Evolutionary conservation across 2,113 vertebrate genomes (phyloP), one percentile per base, ranked within the genome.

Genomic region (Muscicapa adusta): DNA sequence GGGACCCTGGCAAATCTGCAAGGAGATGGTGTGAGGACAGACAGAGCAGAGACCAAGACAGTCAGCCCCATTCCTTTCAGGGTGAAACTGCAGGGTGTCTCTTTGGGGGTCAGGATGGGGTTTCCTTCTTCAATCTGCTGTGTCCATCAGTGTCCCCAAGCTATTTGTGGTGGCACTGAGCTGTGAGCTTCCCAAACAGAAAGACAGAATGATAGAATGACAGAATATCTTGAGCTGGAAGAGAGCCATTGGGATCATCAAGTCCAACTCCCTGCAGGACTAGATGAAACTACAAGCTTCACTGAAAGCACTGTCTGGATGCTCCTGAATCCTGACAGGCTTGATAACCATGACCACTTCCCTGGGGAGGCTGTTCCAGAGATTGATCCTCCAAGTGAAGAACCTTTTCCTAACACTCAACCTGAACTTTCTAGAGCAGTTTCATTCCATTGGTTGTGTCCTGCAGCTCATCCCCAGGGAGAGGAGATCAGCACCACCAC

Each of bases 301-400:
- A 51, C 22, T 12, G 9, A 76, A 19, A 68, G 6, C 5, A 1
- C 51, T 9, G 2, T 24, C 7, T 1, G 1, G 18, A 65, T 6
- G 3, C 4, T 29, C 17, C 56, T 54, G 28, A 58, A 38, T 47
- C 63, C 43, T 58, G 24, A 18, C 11, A 34, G 24, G 9, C 8
- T 48, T 43, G 11, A 8, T 54, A n/a, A 28, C 8, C 0, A 0
- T 17, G 24, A 63, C 5, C 9, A 12, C 19, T 54, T 73, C 26
- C n/a, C 38, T 29, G 28, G 18, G 10, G 24, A 83, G 19, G 10
- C 8, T 31, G 5, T 20, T 66, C 10, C 31, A 53, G 14, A 5
- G 4, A 67, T 6, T 2, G 5, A 36, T 5, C 6, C 9, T 58
- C n/a, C 34, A 47, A 38, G 18, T 23, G 33, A 45, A 81, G 22